Evolutionary conservation across 1,140 invertebrate genomes (phyloP).

Genomic region (Drosophila carrolli): DNA sequence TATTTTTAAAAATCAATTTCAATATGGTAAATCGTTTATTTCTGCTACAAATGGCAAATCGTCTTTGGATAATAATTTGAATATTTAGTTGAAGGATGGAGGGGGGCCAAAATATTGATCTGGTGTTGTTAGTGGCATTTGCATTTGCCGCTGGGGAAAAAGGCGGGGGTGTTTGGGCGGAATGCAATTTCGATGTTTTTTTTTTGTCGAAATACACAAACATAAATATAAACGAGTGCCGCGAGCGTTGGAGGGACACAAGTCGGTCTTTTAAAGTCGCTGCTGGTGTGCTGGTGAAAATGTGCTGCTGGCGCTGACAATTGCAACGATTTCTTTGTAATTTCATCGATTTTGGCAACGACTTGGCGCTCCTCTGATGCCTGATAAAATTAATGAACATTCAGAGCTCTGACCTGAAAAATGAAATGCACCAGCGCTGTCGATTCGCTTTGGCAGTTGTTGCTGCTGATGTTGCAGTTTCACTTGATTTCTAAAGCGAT

Average conservation of each 20-base stretch:
- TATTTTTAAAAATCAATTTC: not conserved
- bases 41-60: constrained; percentile 8
- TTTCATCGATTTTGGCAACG: constrained; percentile 46
- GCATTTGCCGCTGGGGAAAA: not conserved
- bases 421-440: constrained; percentile 29
- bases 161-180: constrained; percentile 4
- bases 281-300: constrained; percentile 1
- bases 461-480: constrained; percentile 40
- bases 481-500: constrained; percentile 10
- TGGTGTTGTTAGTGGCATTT: constrained; percentile 8
- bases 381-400: constrained; percentile 75
- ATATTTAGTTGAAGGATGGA: constrained; percentile 3
- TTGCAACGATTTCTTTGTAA: constrained; percentile 62
- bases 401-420: constrained; percentile 63
- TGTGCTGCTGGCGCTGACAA: constrained; percentile 38
- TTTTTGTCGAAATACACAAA: constrained; percentile 11
- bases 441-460: constrained; percentile 5
- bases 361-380: constrained; percentile 22
- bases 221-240: constrained; percentile 42
- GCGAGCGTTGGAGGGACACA: constrained; percentile 12
- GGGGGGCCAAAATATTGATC: constrained; percentile 7
- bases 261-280: constrained; percentile 3
- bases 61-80: constrained; percentile 9
- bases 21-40: not conserved
- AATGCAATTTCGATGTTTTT: constrained; percentile 71